Evolutionary conservation across 2,888 invertebrate species (phyloP).

Genomic region (Agrotis ipsilon): DNA sequence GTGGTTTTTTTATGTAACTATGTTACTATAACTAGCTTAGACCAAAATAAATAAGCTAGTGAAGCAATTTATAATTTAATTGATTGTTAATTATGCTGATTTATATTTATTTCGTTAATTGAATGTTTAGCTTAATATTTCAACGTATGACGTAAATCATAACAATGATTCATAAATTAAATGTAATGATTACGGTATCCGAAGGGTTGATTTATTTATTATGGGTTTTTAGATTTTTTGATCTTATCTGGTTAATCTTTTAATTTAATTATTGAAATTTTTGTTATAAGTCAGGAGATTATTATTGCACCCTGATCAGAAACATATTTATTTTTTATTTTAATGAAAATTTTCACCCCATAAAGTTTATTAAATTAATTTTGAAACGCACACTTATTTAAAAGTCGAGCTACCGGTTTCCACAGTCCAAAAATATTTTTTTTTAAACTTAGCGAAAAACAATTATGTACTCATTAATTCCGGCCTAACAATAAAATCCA

Average conservation of each 20-base stretch:
- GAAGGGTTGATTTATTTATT: constrained; percentile 3
- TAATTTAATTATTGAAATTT: not conserved
- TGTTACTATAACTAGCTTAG: not conserved
- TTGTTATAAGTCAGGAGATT: not conserved
- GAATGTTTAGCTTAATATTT: not conserved
- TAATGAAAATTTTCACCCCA: not conserved
- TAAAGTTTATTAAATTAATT: not conserved
- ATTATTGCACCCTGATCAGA: not conserved
- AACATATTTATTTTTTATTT: not conserved
- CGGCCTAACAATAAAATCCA: constrained; percentile 19
- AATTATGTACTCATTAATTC: not conserved
- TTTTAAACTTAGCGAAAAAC: not conserved
- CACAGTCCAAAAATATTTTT: not conserved
- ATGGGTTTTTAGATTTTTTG: not conserved
- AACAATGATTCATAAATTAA: not conserved
- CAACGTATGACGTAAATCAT: not conserved
- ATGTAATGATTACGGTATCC: constrained; percentile 4
- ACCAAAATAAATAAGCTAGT: constrained; percentile 3
- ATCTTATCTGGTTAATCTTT: not conserved
- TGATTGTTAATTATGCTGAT: constrained; percentile 1
- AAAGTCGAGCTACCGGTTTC: not conserved
- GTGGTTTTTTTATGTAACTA: constrained; percentile 1
- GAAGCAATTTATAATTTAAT: constrained; percentile 18
- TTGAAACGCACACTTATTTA: not conserved
- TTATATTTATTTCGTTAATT: constrained; percentile 5